These are phyloP conservation scores for Aepyceros melampus DNA, from an alignment of 2,113 vertebrate genomes.

Conservation along the genomic window DNA sequence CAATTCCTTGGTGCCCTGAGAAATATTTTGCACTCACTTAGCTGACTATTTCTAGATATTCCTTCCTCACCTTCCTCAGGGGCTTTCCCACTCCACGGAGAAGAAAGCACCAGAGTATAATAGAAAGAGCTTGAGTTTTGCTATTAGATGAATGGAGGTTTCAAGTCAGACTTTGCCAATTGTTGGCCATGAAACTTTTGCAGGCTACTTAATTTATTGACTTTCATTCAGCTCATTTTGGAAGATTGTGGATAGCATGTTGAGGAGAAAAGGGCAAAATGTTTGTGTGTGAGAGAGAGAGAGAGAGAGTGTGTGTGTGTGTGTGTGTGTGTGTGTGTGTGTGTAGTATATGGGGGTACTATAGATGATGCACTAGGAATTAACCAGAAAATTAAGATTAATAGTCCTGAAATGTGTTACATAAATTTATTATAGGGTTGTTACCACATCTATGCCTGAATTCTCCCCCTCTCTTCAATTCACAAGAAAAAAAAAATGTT, in stretches of 20 bases:
- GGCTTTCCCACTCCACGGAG: background rate
- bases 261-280: too few species aligned
- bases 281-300: background rate
- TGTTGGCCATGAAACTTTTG: background rate
- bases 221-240: background rate
- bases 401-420: background rate
- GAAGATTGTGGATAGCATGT: background rate
- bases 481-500: background rate
- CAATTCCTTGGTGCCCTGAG: background rate
- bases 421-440: background rate
- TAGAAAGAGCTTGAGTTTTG: background rate
- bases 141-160: background rate
- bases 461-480: background rate
- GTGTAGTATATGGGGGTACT: background rate
- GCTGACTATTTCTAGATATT: background rate
- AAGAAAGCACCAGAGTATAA: background rate
- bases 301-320: background rate
- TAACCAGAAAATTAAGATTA: background rate
- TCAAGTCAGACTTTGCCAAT: background rate
- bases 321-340: background rate
- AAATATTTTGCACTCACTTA: background rate
- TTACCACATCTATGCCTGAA: background rate
- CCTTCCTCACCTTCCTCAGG: background rate
- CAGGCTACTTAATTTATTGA: background rate
- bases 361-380: background rate